These are phyloP conservation scores for Drosophila neoperkinsi DNA, from an alignment of 2,888 invertebrate species.

Conservation along the genomic window DNA sequence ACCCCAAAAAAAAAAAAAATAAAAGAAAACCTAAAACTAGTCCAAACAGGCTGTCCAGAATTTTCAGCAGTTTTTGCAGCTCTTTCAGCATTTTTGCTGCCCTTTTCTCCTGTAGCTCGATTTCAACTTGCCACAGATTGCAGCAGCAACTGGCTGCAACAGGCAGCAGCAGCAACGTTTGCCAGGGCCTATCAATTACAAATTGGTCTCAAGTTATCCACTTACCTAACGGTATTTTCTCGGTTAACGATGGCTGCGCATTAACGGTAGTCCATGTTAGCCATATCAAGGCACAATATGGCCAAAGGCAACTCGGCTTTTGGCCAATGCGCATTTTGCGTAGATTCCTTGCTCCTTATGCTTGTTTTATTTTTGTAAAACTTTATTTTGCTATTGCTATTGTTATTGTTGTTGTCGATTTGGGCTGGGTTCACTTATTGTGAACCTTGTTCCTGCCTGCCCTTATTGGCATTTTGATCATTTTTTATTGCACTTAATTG, in stretches of 20 bases:
- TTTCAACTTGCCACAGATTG: conserved; percentile 14
- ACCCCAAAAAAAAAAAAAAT: not conserved
- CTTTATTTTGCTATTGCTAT: conserved; percentile 16
- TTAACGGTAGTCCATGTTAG: conserved; percentile 77
- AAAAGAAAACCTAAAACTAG: conserved; percentile 9
- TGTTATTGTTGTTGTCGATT: conserved; percentile 29
- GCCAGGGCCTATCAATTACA: conserved; percentile 27
- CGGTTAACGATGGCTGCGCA: conserved; percentile 85
- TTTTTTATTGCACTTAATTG: conserved; percentile 55
- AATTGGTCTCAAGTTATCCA: conserved; percentile 47
- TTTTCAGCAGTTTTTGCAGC: not conserved
- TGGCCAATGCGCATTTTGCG: conserved; percentile 83
- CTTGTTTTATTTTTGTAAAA: conserved; percentile 23
- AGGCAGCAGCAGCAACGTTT: conserved; percentile 12
- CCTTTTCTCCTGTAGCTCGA: not conserved
- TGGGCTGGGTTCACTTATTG: conserved; percentile 29
- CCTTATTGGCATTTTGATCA: conserved; percentile 53
- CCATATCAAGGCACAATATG: conserved; percentile 78
- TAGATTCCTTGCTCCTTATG: conserved; percentile 30
- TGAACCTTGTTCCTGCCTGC: conserved; percentile 31
- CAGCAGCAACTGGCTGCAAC: conserved; percentile 15
- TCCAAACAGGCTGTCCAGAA: conserved; percentile 1
- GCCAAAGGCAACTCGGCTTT: conserved; percentile 76
- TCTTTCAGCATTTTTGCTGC: not conserved
- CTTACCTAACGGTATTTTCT: conserved; percentile 85